Evolutionary conservation across 2,113 vertebrate genomes (phyloP).

Genomic region (Lynx canadensis): DNA sequence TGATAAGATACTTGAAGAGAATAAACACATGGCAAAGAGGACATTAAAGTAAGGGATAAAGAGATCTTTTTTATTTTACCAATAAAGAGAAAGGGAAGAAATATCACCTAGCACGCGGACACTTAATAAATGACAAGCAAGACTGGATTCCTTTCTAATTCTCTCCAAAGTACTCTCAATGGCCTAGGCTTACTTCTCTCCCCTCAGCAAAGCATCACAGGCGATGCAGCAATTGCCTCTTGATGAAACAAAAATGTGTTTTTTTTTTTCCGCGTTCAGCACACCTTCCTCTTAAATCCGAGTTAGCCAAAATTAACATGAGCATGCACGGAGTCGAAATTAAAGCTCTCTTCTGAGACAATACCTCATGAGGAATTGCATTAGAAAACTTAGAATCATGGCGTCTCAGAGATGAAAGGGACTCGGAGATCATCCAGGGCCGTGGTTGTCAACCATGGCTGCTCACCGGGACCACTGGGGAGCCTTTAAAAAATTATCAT

Average conservation of each 20-base stretch:
- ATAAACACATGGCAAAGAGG: slow-evolving; percentile 70
- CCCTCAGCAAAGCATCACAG: neutral
- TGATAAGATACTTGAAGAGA: slow-evolving; percentile 76
- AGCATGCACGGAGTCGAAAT: neutral
- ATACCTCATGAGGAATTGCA: neutral
- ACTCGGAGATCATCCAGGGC: neutral
- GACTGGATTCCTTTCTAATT: slow-evolving; percentile 50
- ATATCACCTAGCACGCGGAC: slow-evolving; percentile 59
- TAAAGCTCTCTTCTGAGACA: slow-evolving; percentile 1
- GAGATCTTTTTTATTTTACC: slow-evolving; percentile 59
- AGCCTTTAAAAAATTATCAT: neutral
- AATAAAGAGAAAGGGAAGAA: slow-evolving; percentile 67
- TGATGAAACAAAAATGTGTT: slow-evolving; percentile 29
- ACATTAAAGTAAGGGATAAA: slow-evolving; percentile 74
- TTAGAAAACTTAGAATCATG: neutral
- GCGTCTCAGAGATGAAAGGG: neutral
- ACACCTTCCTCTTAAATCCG: slow-evolving; percentile 37
- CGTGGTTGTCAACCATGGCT: neutral
- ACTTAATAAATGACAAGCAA: slow-evolving; percentile 62
- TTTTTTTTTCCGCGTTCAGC: neutral
- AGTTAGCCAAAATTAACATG: slow-evolving; percentile 39
- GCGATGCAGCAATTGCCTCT: neutral
- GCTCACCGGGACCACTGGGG: neutral
- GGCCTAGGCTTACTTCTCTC: slow-evolving; percentile 48
- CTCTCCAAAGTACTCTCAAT: slow-evolving; percentile 41